Conservation (phyloP, 1,140 invertebrate genomes). For the Neocloeon triangulifer region DNA sequence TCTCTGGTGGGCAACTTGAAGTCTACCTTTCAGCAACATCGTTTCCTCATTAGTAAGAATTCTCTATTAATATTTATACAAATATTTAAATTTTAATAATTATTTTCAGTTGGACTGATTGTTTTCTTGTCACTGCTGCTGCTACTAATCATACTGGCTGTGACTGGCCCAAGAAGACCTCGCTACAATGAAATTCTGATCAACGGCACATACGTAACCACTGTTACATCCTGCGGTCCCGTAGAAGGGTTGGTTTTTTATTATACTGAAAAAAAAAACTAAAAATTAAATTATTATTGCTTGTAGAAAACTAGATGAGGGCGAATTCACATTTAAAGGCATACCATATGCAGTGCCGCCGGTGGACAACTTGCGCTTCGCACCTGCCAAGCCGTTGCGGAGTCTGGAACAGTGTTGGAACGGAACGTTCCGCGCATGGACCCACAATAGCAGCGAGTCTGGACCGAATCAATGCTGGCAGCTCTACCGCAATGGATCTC, state of each 20-base stretch:
- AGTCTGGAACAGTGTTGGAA: slow-evolving; percentile 58
- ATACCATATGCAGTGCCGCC: slow-evolving; percentile 72
- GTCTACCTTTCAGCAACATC: slow-evolving; percentile 14
- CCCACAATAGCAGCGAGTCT: slow-evolving; percentile 1
- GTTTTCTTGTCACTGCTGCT: slow-evolving; percentile 32
- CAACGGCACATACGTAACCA: slow-evolving; percentile 42
- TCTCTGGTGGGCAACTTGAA: slow-evolving; percentile 14
- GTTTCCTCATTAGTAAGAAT: slow-evolving; percentile 14
- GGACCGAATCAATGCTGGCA: slow-evolving; percentile 41
- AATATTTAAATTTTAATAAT: too few relatives aligned
- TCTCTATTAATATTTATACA: not conserved
- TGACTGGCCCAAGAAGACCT: slow-evolving; percentile 24
- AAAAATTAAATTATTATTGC: not conserved
- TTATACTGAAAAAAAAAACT: too few relatives aligned
- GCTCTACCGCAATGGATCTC: slow-evolving; percentile 32
- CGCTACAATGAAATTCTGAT: slow-evolving; percentile 23
- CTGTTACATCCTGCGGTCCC: slow-evolving; percentile 50
- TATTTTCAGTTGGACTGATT: slow-evolving; percentile 13
- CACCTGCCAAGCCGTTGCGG: slow-evolving; percentile 36
- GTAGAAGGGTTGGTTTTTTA: slow-evolving; percentile 38
- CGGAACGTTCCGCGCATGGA: slow-evolving; percentile 38
- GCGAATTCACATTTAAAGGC: slow-evolving; percentile 55
- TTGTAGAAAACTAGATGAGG: slow-evolving; percentile 39
- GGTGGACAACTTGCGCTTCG: slow-evolving; percentile 40
- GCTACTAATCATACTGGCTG: slow-evolving; percentile 35